These are phyloP conservation scores for Drosophila nebulosa DNA, from an alignment of 1,140 invertebrate genomes.

Conservation along the genomic window DNA sequence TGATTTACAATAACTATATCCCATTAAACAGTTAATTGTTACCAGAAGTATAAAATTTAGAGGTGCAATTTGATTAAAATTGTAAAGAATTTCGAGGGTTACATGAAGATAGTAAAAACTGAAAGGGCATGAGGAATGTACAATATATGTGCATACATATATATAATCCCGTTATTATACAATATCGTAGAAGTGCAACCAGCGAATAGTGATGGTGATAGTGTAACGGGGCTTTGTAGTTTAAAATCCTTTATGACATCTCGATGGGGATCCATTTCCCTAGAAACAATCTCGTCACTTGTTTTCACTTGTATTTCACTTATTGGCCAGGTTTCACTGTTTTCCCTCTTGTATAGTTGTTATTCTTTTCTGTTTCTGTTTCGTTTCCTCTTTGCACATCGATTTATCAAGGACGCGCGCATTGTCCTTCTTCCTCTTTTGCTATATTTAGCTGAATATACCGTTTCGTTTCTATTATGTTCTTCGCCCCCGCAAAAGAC, in stretches of 20 bases:
- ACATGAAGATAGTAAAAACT: background rate
- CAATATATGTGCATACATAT: no score
- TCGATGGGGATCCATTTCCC: no score
- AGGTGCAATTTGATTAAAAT: background rate
- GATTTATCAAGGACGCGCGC: conserved; percentile 70
- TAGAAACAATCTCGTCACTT: no score
- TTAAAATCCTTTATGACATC: no score
- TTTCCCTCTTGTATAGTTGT: conserved; percentile 4
- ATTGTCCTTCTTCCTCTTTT: conserved; percentile 30
- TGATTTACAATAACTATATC: background rate
- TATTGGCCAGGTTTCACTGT: conserved; percentile 23
- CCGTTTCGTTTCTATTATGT: conserved; percentile 2
- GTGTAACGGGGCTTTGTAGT: no score
- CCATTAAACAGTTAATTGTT: no score
- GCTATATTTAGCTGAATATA: conserved; percentile 45
- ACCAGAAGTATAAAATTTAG: no score
- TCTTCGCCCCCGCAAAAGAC: conserved; percentile 25
- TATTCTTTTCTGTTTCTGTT: conserved; percentile 27
- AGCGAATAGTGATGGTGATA: background rate
- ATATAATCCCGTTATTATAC: background rate
- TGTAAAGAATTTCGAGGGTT: background rate
- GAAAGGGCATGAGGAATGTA: no score
- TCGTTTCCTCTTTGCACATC: conserved; percentile 55
- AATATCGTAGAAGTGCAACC: background rate
- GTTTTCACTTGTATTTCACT: conserved; percentile 8